Evolutionary conservation across 2,113 vertebrate species (phyloP), one percentile per base, ranked within the genome.

Genomic region (Falcunculus frontatus): DNA sequence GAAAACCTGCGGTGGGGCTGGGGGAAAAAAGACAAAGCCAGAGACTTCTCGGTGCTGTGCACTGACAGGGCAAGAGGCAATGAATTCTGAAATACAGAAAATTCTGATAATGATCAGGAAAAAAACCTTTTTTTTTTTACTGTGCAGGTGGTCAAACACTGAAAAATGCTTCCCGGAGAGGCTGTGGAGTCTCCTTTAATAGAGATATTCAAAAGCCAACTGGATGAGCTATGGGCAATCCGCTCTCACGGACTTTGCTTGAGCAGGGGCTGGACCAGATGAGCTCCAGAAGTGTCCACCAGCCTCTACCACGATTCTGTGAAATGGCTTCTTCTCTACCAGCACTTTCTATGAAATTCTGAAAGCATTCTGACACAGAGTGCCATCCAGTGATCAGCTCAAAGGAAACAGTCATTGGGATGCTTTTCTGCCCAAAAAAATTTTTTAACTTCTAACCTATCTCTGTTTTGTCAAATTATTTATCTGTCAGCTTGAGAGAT

Each of bases 291-390:
- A 18, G 17, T 21, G 26, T 53, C 29, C 46, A 57, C 6, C 50
- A 77, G 32, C 32, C n/a, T 74, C n/a, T 41, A 33, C 13, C 0
- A 1, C 1, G 0, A 27, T 60, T 76, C 41, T 69, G 0, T 30
- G 29, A 56, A 73, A 73, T 25, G 20, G 18, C 11, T 57, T 73
- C 53, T 76, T 82, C 53, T 94, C 41, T 41, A 29, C 25, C 19
- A 73, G 37, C 14, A 64, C 19, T 27, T 93, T 74, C 69, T 73
- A 79, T 18, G 8, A 75, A 87, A 79, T 53, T 72, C 53, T 82
- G 74, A 83, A 87, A 69, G 46, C 55, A 56, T 23, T 21, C 13
- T 47, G 16, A 35, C 44, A 77, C 22, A 77, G n/a, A 91, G 6
- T 37, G 7, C 22, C 46, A 94, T 32, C 13, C 50, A 85, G 33